Evolutionary conservation across 2,888 invertebrate genomes (phyloP), one percentile per base, ranked within the genome.

Genomic region (Cancer borealis): DNA sequence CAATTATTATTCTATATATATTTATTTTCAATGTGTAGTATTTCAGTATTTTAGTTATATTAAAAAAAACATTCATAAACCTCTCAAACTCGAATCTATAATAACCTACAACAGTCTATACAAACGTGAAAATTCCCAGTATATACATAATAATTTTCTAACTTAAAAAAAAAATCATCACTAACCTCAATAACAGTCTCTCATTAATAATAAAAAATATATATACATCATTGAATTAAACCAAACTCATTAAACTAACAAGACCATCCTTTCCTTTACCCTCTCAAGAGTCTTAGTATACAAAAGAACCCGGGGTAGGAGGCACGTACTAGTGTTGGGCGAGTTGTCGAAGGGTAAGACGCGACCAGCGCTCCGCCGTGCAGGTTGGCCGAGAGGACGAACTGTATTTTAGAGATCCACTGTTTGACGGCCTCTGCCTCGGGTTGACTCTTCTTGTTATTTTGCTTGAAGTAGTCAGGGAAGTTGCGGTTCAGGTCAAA

Each of bases 341-440:
- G 98, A 99, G 96, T 99, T 99, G 97, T 99, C 99, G 96, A 98
- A 99, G 0, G 99, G 99, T 99, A 99, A 96, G 99, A 99, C 88
- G 99, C 99, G 21, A 99, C 99, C 95, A 99, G 97, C 0, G 99
- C 98, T 88, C 99, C 99, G 0, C 99, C 99, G 96, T 99, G 99
- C 93, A 99, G 97, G 96, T 99, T 99, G 89, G 99, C 99, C 0
- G 99, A 99, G 60, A 99, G 97, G 17, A 99, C 98, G 96, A 99
- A 99, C 96, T 98, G 99, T 95, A 98, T 98, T 96, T 98, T 98
- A 95, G 98, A 98, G 95, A 99, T 98, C 99, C 99, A 99, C 96
- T 98, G 98, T 96, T 99, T 98, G 6, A 99, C 98, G 0, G 99
- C 98, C 96, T 98, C 98, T 0, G 99, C 99, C 97, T 99, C 99